Conservation (phyloP, 2,797 vertebrate genomes). For the Malacoraja senta region DNA sequence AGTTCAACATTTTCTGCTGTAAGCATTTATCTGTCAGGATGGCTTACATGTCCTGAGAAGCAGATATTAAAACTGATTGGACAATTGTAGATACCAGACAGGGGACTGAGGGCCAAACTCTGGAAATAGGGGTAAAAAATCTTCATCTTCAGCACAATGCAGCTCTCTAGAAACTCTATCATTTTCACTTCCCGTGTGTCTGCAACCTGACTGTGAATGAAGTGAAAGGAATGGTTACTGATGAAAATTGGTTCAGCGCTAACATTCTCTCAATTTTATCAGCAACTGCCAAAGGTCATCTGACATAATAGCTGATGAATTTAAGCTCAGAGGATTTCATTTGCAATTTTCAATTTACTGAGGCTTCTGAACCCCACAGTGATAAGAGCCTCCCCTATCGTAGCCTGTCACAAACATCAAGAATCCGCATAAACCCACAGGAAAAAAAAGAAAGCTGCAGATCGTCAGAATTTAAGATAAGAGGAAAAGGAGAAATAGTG, state of each 20-base stretch:
- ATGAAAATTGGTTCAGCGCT: slow-evolving; percentile 96
- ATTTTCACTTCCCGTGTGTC: slow-evolving; percentile 92
- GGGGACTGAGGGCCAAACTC: slow-evolving; percentile 75
- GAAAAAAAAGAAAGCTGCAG: slow-evolving; percentile 62
- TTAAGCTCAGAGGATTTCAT: slow-evolving; percentile 93
- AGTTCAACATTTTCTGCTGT: slow-evolving; percentile 83
- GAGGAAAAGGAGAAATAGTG: slow-evolving; percentile 63
- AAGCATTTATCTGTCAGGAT: slow-evolving; percentile 85
- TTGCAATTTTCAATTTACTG: slow-evolving; percentile 99
- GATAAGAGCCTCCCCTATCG: slow-evolving; percentile 98
- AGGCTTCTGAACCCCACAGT: slow-evolving; percentile 75
- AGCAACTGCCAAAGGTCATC: slow-evolving; percentile 97
- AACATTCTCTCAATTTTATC: slow-evolving; percentile 98
- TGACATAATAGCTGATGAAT: slow-evolving; percentile 99
- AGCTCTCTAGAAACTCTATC: slow-evolving; percentile 95
- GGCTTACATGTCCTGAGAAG: slow-evolving; percentile 82
- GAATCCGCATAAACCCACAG: slow-evolving; percentile 77
- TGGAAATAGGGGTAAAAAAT: slow-evolving; percentile 92
- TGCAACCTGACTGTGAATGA: slow-evolving; percentile 84
- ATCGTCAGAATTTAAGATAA: slow-evolving; percentile 74
- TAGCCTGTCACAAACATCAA: slow-evolving; percentile 95
- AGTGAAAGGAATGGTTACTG: slow-evolving; percentile 83
- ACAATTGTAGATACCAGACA: slow-evolving; percentile 86
- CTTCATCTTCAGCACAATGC: slow-evolving; percentile 98
- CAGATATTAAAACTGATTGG: slow-evolving; percentile 92